Evolutionary conservation across 37 sponge, comb jelly and placozoan species (phyloP).

Genomic region (Mnemiopsis leidyi): DNA sequence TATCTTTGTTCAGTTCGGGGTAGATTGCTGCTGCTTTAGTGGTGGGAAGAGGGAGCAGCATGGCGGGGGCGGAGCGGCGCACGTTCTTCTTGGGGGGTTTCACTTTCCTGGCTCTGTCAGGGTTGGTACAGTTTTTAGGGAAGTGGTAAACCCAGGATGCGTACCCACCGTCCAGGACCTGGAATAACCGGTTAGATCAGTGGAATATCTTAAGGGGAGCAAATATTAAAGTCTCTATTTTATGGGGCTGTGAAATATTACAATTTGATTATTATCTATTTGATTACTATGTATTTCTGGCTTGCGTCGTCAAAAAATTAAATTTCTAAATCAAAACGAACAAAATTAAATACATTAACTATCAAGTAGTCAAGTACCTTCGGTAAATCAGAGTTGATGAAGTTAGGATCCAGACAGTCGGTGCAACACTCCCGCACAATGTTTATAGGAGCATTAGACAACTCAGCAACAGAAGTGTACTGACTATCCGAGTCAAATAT

Average conservation of each 20-base stretch:
- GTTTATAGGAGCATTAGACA: conserved; percentile 16
- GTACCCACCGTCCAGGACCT: conserved; percentile 56
- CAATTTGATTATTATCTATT: too few species aligned
- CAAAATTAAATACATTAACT: too few species aligned
- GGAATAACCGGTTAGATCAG: too few species aligned
- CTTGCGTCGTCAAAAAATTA: too few species aligned
- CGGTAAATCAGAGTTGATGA: conserved; percentile 38
- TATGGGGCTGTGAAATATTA: too few species aligned
- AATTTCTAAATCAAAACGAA: too few species aligned
- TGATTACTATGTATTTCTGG: too few species aligned
- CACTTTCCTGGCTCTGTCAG: background rate
- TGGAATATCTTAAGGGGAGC: too few species aligned
- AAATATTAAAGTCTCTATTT: too few species aligned
- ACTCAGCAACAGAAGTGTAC: background rate
- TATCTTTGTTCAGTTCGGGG: background rate
- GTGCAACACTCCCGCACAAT: conserved; percentile 42
- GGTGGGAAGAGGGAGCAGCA: background rate
- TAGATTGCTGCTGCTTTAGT: background rate
- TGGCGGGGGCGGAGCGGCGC: background rate
- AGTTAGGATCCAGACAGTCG: background rate
- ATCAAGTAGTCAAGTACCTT: too few species aligned
- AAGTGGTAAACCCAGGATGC: conserved; percentile 34
- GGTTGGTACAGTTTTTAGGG: conserved; percentile 60
- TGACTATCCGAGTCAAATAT: conserved; percentile 29
- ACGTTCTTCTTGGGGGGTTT: background rate